Evolutionary conservation across 1,140 invertebrate genomes (phyloP).

Genomic region (Delia radicum): DNA sequence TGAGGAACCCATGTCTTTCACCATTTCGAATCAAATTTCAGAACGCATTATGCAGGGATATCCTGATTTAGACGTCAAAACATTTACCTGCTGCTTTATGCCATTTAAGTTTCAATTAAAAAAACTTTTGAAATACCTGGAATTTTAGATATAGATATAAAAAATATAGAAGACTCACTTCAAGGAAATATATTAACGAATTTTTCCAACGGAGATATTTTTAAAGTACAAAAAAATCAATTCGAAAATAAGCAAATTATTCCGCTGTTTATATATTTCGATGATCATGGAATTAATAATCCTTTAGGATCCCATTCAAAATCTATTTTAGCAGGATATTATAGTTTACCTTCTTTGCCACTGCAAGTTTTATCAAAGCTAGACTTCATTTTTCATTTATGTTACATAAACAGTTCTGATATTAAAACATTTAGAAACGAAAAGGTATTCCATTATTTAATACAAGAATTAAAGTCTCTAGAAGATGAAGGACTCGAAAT

Average conservation of each 20-base stretch:
- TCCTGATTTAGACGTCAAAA: conserved; percentile 9
- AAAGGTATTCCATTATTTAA: conserved; percentile 10
- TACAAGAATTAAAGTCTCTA: conserved; percentile 19
- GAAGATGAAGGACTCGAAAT: conserved; percentile 27
- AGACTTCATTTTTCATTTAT: conserved; percentile 24
- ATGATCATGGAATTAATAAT: conserved; percentile 27
- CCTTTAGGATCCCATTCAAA: conserved; percentile 25
- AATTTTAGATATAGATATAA: conserved; percentile 15
- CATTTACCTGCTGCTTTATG: conserved; percentile 14
- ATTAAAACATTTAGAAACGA: conserved; percentile 25
- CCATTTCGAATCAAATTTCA: conserved; percentile 5
- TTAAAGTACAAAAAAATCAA: conserved; percentile 8
- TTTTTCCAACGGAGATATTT: conserved; percentile 23
- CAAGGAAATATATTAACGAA: conserved; percentile 11
- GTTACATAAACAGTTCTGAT: conserved; percentile 6
- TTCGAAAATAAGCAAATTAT: conserved; percentile 11
- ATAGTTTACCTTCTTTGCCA: conserved; percentile 21
- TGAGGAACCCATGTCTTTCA: conserved; percentile 17
- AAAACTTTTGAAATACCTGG: conserved; percentile 26
- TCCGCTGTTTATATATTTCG: conserved; percentile 27
- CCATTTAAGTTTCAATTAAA: conserved; percentile 9
- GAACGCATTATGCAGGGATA: neutral
- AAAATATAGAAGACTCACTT: conserved; percentile 14
- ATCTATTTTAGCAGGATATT: conserved; percentile 27
- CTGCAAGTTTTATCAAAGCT: conserved; percentile 21